Percentiles rank a stretch among this genome's conserved stretches.
Conservation (phyloP, 2,888 invertebrate genomes). For the Stictocephala bisonia region DNA sequence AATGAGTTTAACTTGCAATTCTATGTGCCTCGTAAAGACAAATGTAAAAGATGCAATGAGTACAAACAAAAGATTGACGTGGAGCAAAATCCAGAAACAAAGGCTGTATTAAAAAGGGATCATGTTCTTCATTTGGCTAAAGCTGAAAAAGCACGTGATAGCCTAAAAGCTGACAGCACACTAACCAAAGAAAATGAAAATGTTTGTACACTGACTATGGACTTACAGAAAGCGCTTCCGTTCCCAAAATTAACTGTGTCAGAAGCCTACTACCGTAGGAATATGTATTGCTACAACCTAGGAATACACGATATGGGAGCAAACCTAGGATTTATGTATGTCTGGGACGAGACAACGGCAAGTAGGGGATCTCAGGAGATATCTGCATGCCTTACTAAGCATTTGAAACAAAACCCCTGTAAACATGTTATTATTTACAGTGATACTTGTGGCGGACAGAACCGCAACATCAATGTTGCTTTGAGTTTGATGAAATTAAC, state of each 20-base stretch:
- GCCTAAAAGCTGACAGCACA: slow-evolving; percentile 28
- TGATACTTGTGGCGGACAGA: slow-evolving; percentile 39
- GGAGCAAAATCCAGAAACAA: slow-evolving; percentile 32
- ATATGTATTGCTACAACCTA: slow-evolving; percentile 43
- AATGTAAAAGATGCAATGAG: slow-evolving; percentile 38
- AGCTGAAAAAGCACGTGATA: slow-evolving; percentile 42
- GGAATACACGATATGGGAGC: slow-evolving; percentile 36
- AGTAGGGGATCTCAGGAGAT: slow-evolving; percentile 42
- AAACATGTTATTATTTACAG: slow-evolving; percentile 43
- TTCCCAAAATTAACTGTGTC: slow-evolving; percentile 41
- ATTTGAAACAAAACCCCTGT: slow-evolving; percentile 27
- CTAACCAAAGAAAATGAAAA: slow-evolving; percentile 31
- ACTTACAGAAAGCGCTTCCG: slow-evolving; percentile 44
- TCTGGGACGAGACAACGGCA: slow-evolving; percentile 33
- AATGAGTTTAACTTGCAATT: slow-evolving; percentile 42
- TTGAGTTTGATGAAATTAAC: slow-evolving; percentile 27
- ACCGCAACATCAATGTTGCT: slow-evolving; percentile 38
- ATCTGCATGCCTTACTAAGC: slow-evolving; percentile 37
- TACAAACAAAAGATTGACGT: slow-evolving; percentile 20
- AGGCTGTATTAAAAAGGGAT: slow-evolving; percentile 13
- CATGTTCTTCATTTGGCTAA: slow-evolving; percentile 21
- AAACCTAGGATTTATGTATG: slow-evolving; percentile 34
- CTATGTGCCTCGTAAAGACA: slow-evolving; percentile 37
- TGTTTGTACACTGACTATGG: slow-evolving; percentile 41
- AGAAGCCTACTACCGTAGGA: slow-evolving; percentile 38